These are phyloP conservation scores for Tragelaphus strepsiceros DNA, from an alignment of 2,113 vertebrate species.

Conservation along the genomic window DNA sequence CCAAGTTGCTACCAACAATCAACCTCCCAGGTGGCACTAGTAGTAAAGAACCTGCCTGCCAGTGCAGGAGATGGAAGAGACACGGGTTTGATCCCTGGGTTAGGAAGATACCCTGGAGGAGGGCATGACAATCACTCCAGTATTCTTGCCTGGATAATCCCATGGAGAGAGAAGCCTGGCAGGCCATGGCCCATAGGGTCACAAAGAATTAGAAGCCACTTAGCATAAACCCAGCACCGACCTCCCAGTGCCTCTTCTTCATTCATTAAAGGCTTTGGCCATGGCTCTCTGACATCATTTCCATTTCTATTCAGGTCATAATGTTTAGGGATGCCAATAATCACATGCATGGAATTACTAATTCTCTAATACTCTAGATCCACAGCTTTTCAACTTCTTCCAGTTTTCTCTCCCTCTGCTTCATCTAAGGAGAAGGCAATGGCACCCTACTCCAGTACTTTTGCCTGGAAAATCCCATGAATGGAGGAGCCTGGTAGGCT, in stretches of 20 bases:
- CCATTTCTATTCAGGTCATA: background rate
- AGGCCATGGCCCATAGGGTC: background rate
- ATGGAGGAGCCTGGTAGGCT: no score
- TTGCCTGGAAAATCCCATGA: no score
- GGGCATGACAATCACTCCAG: background rate
- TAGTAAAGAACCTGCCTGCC: background rate
- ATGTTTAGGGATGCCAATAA: background rate
- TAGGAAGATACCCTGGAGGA: background rate
- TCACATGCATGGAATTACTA: background rate
- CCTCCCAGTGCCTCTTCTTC: background rate
- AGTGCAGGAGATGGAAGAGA: background rate
- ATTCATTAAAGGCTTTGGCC: background rate
- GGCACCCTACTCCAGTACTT: no score
- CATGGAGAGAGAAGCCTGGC: background rate
- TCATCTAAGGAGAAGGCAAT: no score
- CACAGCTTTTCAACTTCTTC: background rate
- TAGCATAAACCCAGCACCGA: background rate
- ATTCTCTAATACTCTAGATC: background rate
- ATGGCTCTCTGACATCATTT: background rate
- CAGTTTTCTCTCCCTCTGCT: background rate
- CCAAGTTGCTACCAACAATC: background rate
- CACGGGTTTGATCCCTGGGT: background rate
- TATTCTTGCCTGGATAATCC: background rate
- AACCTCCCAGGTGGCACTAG: background rate
- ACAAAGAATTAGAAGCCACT: background rate